Base-by-base conservation (phyloP, 2,888 invertebrate genomes). In the Rhogogaster chlorosoma region DNA sequence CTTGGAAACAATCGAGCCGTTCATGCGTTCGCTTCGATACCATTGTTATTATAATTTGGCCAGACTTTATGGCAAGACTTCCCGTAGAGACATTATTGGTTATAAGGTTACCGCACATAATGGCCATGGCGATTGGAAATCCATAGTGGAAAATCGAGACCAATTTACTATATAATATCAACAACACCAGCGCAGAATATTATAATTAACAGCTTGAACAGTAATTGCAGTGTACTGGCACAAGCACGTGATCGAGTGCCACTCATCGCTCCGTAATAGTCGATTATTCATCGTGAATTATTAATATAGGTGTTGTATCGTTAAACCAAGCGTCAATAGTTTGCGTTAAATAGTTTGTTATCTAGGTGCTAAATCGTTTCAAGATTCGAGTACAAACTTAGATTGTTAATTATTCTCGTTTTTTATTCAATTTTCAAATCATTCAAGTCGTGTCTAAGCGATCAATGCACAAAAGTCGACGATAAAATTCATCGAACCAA, bases 201-300 rank as follows among this genome's bases (percentile, higher is more conserved):
- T 83, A 80, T 57, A 83, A 83, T 83, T 29, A 64, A 64, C 42
- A 45, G 36, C 45, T 67, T 64, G 83, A 45, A 83, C 61, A 83
- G 61, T 83, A 83, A 83, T 83, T 64, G 70, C 45, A 29, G 42
- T 18, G 42, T 10, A 83, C 32, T 45, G 49, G 61, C 22, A 38
- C 38, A 3, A 67, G 67, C 67, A 29, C 49, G 67, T 49, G 83
- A 83, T 83, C 83, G 67, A 83, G 45, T 67, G 83, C 67, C 83
- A 83, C 64, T 83, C 83, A 67, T 80, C 67, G 83, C 32, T 67
- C 36, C 29, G 32, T 67, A 70, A 80, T 80, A 22, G 57, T 61
- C 61, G 80, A 57, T 80, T 80, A 80, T 80, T 80, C 80, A 80
- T 10, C 12, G 49, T 80, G 42, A 83, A 83, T 83, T 83, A 67